Percentiles rank a stretch among this genome's conserved stretches.
Conservation (phyloP, 2,113 vertebrate genomes). For the Budorcas taxicolor region DNA sequence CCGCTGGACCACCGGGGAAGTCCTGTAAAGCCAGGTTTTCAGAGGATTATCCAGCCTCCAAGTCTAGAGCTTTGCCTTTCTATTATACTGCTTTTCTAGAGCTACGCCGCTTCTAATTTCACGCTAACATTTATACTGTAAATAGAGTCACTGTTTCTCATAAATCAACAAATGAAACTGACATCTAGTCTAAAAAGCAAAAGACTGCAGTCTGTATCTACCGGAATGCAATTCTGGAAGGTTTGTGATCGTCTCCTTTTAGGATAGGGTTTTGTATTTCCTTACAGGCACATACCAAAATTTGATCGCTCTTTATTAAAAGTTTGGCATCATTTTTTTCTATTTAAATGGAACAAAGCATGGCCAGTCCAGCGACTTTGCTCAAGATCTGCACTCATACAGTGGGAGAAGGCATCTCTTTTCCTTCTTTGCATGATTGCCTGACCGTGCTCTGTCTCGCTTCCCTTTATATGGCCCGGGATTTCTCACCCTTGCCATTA, state of each 20-base stretch:
- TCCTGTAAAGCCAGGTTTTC: not conserved
- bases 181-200: not conserved
- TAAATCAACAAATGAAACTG: not conserved
- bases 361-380: not conserved
- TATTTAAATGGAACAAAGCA: not conserved
- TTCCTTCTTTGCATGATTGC: not conserved
- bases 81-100: not conserved
- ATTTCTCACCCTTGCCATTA: not conserved
- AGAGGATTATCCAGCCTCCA: not conserved
- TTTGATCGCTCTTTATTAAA: not conserved
- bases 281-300: not conserved
- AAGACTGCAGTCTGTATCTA: not conserved
- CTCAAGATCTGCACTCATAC: not conserved
- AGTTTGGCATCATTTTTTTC: not conserved
- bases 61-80: not conserved
- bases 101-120: not conserved
- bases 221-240: not conserved
- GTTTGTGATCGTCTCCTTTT: not conserved
- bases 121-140: not conserved
- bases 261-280: not conserved
- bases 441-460: not conserved
- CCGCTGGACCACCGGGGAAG: not conserved
- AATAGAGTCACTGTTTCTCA: slow-evolving; percentile 15
- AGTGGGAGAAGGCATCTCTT: not conserved
- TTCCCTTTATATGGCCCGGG: not conserved